phyloP scores from a whole-genome alignment of 2,797 vertebrate species.

The Petrocephalus sullivani region DNA sequence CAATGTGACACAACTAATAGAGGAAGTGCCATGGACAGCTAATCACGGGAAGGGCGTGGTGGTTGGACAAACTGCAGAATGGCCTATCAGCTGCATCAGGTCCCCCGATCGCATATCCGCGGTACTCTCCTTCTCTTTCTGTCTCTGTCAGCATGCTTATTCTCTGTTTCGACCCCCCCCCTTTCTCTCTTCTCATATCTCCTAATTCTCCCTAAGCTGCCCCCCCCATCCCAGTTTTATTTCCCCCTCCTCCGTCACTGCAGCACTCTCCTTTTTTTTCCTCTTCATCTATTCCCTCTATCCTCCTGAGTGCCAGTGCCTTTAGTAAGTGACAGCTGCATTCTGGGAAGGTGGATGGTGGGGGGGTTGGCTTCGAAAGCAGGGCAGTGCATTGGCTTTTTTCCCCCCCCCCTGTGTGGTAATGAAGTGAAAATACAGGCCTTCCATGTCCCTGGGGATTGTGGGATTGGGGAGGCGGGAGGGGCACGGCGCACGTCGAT shows the following conservation, averaged over 20 bases:
- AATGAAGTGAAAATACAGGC: constrained; percentile 27
- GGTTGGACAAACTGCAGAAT: neutral
- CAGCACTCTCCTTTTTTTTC: constrained; percentile 35
- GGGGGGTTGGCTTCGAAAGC: constrained; percentile 20
- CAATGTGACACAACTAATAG: neutral
- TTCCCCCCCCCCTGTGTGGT: constrained; percentile 11
- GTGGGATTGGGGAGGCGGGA: neutral
- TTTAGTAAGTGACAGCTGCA: neutral
- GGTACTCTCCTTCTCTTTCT: neutral
- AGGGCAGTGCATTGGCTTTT: constrained; percentile 13
- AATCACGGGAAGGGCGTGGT: neutral
- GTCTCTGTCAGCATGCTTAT: neutral
- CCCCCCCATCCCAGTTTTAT: constrained; percentile 25
- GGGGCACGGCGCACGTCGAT: constrained; percentile 20
- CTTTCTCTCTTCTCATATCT: constrained; percentile 21
- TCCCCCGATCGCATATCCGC: neutral
- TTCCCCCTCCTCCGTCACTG: constrained; percentile 33
- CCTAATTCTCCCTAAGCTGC: neutral
- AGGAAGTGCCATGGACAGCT: neutral
- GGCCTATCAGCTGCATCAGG: neutral
- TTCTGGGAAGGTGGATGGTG: constrained; percentile 16
- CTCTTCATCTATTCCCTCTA: constrained; percentile 29
- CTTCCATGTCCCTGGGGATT: neutral
- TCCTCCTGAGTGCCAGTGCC: constrained; percentile 23
- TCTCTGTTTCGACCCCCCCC: neutral